Base-by-base conservation (phyloP, 1,140 invertebrate species). In the Bombus waltoni region DNA sequence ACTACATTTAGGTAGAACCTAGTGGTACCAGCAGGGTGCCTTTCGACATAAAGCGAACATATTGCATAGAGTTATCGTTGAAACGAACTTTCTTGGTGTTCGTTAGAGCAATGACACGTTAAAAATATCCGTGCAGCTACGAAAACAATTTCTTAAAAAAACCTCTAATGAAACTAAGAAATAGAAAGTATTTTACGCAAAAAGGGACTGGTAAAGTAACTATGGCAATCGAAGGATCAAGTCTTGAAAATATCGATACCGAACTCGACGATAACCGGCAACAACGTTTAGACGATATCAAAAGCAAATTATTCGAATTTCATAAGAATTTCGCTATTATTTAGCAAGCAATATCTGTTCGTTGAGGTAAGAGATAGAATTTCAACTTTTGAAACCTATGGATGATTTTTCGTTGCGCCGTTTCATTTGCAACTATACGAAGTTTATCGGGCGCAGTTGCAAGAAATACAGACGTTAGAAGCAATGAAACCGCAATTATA, bases 401-500 rank as follows among this genome's bases (percentile, higher is more conserved):
- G 22, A 42, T n/a, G 40, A 6, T 6, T 15, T 18, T 22, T n/a
- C n/a, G 9, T 47, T 11, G 10, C 3, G 1, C 2, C 5, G 5
- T 15, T 47, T 32, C 8, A 42, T 11, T 38, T 8, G 22, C 8
- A 53, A 15, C 42, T 42, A 83, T 13, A 25, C 5, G 2, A 68
- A 53, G 38, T 83, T 83, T 76, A 53, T 83, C 15, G 57, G 9
- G 1, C 32, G 6, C 18, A 13, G 15, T 1, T 1, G 53, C 40
- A 40, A 76, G 73, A 83, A 76, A 83, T 76, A 83, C 81, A 35
- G 35, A 3, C 3, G 44, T 40, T 76, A 68, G 15, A 76, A 15
- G 72, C 81, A 76, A 83, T 83, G 57, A 83, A 76, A 62, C 38
- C 9, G 47, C 62, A 66, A 62, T 83, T 76, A 40, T 68, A 83